Base-by-base conservation (phyloP, 2,113 vertebrate genomes). In the Seriola dumerili region DNA sequence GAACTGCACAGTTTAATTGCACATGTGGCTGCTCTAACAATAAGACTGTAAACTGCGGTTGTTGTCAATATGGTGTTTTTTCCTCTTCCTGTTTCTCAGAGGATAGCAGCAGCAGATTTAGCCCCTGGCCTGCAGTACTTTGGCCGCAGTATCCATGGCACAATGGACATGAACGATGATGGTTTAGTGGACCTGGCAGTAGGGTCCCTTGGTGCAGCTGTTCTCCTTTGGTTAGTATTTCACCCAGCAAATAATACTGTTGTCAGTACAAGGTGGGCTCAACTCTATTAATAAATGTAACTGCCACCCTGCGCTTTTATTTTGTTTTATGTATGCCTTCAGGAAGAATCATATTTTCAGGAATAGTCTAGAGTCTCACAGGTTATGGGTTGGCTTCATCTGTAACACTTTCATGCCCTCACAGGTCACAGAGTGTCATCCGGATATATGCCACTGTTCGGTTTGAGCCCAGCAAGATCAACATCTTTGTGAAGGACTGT, bases 401-500 rank as follows among this genome's bases (percentile, higher is more conserved):
- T 67, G 46, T 42, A 44, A 52, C 17, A 48, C n/a, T 9, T 76
- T 38, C 54, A 14, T 84, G 66, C 57, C 73, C 71, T 54, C 72
- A 9, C 93, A 99, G 98, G 98, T 97, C 97, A 72, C 96, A 96
- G 84, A 97, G 97, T 0, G 97, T 99, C 14, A 89, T 99, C 29
- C 96, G 87, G 81, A 95, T 99, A 90, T 96, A 98, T 0, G 91
- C 95, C 91, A 96, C 89, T 46, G 92, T 98, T 78, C 93, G 86
- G 85, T 99, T 99, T 0, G 97, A 99, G 90, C 98, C 98, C 1
- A 55, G 94, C 87, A 99, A 99, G 88, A 94, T 99, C 94, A 99
- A 99, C 94, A 96, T 98, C 92, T 99, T 99, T 93, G 96, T 96
- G 95, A 97, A 98, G 87, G 97, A 99, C 94, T 99, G 98, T 91